Base-by-base conservation (phyloP, 2,113 vertebrate species). In the Passer domesticus region DNA sequence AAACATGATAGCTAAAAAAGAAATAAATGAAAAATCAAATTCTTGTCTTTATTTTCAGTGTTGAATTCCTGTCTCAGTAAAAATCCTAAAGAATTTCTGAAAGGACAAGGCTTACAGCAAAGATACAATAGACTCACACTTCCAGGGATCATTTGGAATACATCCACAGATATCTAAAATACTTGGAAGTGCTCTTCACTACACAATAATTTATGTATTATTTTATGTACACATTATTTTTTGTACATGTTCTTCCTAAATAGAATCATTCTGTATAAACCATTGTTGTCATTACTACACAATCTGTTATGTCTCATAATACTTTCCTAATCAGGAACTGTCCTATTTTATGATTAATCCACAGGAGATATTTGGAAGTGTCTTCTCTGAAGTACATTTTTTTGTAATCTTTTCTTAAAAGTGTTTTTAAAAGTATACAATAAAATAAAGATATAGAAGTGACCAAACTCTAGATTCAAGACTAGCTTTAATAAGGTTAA, bases 281-380 rank as follows among this genome's bases (percentile, higher is more conserved):
- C 82, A 96, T 83, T 95, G 67, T 95, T 92, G 74, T 66, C 70
- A 60, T 90, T 95, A 67, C 56, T 77, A 83, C 47, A n/a, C 79
- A 91, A 37, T 91, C 87, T 89, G 68, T 84, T 92, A 62, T 20
- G 63, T 85, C 85, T 93, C 46, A 52, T 95, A 96, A 92, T 95
- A 52, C 94, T 91, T 90, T 62, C 60, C 75, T 94, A 92, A 95
- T 96, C 93, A 90, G 90, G 85, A 94, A 96, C 47, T 83, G 90
- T 63, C 93, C 93, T 91, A 88, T 95, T 97, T 97, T 74, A 93
- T 91, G 46, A 94, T 83, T 94, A 95, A 96, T 92, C 90, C 82
- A 86, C 43, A 52, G 27, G 78, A 90, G 67, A 70, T 80, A 70
- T 90, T 69, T 75, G 37, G 10, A 95, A 95, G 59, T 81, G 17